Percentiles rank a stretch among this genome's conserved stretches.
Conservation (phyloP, 2,888 invertebrate species). For the Plebejus melissa region DNA sequence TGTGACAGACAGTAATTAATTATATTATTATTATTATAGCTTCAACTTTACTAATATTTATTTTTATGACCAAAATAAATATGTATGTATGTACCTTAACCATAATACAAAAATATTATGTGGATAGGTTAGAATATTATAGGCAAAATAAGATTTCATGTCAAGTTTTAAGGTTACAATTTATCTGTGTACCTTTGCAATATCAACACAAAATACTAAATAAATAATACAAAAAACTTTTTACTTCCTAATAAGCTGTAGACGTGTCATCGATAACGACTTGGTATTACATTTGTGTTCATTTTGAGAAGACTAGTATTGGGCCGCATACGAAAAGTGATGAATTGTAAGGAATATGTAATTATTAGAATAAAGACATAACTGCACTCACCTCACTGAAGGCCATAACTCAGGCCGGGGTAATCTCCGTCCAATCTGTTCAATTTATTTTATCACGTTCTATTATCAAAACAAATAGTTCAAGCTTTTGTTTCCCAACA, state of each 20-base stretch:
- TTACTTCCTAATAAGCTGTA: slow-evolving; percentile 2
- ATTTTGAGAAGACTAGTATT: background rate
- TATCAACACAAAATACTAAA: background rate
- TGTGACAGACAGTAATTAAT: too few relatives aligned
- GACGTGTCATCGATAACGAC: slow-evolving; percentile 23
- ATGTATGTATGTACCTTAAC: background rate
- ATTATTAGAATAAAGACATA: slow-evolving; percentile 30
- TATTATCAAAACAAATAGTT: slow-evolving; percentile 76
- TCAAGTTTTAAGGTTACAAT: background rate
- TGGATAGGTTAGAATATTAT: background rate
- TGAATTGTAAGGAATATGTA: background rate
- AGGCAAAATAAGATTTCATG: background rate
- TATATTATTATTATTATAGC: too few relatives aligned
- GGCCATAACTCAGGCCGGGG: slow-evolving; percentile 84
- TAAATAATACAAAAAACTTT: background rate
- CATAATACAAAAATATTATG: background rate
- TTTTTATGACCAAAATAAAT: background rate
- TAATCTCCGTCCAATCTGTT: slow-evolving; percentile 76
- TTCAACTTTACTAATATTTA: too few relatives aligned
- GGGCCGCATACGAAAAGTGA: background rate
- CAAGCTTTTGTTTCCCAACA: slow-evolving; percentile 76
- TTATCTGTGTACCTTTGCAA: background rate
- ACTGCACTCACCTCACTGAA: slow-evolving; percentile 85
- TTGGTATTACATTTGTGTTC: background rate
- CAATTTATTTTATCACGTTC: slow-evolving; percentile 66